phyloP scores from a whole-genome alignment of 1,140 invertebrate species.

The Gryon sp. region DNA sequence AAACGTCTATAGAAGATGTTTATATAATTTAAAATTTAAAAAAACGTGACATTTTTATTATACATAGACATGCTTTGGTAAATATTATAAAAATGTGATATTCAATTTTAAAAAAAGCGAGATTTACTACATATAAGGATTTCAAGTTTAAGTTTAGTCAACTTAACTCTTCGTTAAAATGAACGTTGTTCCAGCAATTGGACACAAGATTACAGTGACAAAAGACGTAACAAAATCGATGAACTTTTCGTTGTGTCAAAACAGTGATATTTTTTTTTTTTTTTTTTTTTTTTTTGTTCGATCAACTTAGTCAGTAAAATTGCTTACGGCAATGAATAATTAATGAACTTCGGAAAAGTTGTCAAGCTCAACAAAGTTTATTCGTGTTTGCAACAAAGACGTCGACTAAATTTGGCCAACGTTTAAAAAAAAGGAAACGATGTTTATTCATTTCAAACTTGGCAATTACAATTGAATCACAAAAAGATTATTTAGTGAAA shows the following conservation, averaged over 20 bases:
- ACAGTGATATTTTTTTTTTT: not conserved
- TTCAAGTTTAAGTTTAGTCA: too few species aligned
- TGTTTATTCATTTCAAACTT: too few species aligned
- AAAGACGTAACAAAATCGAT: not conserved
- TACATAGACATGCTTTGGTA: too few species aligned
- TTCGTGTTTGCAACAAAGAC: not conserved
- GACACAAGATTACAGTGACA: not conserved
- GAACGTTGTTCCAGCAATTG: not conserved
- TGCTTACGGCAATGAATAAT: slow-evolving; percentile 3
- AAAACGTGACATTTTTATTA: not conserved
- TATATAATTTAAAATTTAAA: too few species aligned
- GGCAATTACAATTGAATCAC: slow-evolving; percentile 12
- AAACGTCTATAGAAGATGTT: too few species aligned
- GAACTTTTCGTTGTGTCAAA: not conserved
- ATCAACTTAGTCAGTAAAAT: not conserved
- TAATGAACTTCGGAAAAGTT: slow-evolving; percentile 2
- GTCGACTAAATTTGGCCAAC: too few species aligned
- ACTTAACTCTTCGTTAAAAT: too few species aligned
- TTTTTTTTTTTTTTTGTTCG: too few species aligned
- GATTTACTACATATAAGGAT: too few species aligned
- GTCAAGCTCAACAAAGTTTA: not conserved
- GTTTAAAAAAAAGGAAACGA: too few species aligned
- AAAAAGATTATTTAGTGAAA: slow-evolving; percentile 14
- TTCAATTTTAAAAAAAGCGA: too few species aligned
- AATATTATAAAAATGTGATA: too few species aligned